Conservation (phyloP, 2,113 vertebrate genomes). For the Micromys minutus region DNA sequence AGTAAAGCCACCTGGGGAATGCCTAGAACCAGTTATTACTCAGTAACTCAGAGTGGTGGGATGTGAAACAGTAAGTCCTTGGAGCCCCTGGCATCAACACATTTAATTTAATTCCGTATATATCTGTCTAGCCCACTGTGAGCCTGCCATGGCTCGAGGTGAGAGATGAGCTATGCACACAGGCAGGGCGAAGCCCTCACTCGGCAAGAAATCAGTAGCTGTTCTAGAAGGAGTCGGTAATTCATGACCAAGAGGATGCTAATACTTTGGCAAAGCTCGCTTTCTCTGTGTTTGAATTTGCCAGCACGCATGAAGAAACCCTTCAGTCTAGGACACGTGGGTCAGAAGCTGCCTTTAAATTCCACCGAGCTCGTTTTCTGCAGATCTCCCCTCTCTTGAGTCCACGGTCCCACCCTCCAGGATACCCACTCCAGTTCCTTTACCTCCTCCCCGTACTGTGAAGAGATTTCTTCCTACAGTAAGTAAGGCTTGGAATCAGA, state of each 20-base stretch:
- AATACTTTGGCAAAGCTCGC: not conserved
- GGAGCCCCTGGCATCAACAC: not conserved
- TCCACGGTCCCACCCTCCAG: not conserved
- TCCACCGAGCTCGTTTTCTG: not conserved
- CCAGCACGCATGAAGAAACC: not conserved
- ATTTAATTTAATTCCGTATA: not conserved
- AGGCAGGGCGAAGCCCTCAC: not conserved
- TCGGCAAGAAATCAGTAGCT: not conserved
- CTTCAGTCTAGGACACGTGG: not conserved
- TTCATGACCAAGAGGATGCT: not conserved
- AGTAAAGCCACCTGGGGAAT: not conserved
- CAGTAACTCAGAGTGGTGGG: constrained; percentile 30
- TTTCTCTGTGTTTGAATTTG: constrained; percentile 29
- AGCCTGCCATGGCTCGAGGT: not conserved
- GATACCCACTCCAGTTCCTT: not conserved
- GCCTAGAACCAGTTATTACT: not conserved
- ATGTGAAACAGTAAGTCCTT: constrained; percentile 25
- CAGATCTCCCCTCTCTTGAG: not conserved
- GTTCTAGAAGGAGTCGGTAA: not conserved
- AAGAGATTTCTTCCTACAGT: constrained; percentile 3
- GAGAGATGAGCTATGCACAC: not conserved
- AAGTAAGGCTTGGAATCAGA: not conserved
- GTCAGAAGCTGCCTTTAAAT: not conserved
- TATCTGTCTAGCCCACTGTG: not conserved
- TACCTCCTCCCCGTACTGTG: not conserved